These are phyloP conservation scores for Ochotona princeps DNA, from an alignment of 2,113 vertebrate species.

Conservation along the genomic window DNA sequence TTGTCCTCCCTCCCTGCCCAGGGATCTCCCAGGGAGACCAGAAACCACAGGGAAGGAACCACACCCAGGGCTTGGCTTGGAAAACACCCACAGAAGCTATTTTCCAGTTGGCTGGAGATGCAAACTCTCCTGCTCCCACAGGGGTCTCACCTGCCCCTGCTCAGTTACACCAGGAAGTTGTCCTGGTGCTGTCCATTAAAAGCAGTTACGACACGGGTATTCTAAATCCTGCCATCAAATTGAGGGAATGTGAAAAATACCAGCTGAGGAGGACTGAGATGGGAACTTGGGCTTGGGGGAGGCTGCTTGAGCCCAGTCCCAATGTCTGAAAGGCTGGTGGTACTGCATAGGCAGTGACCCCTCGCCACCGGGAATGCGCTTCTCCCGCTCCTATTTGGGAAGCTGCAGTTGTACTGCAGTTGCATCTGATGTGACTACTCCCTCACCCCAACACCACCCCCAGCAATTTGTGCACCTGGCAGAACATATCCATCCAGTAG, in stretches of 20 bases:
- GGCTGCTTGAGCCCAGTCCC: background rate
- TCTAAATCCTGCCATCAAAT: background rate
- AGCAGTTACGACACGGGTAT: background rate
- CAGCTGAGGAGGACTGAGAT: background rate
- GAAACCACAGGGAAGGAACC: conserved; percentile 34
- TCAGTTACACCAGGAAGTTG: conserved; percentile 49
- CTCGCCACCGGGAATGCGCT: background rate
- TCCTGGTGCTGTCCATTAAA: conserved; percentile 17
- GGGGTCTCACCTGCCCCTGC: background rate
- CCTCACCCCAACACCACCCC: background rate
- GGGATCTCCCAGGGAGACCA: conserved; percentile 49
- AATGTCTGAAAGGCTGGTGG: background rate
- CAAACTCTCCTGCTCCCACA: background rate
- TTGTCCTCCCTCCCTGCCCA: background rate
- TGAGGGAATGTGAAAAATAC: background rate
- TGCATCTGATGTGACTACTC: background rate
- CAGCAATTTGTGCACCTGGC: background rate
- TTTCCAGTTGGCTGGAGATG: conserved; percentile 20
- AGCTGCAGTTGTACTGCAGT: background rate
- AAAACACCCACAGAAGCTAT: background rate
- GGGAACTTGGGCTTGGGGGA: background rate
- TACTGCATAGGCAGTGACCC: background rate
- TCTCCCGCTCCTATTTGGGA: background rate
- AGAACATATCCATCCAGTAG: background rate
- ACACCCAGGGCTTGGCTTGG: background rate